Percentiles rank a stretch among this genome's conserved stretches.
Evolutionary conservation across 2,797 vertebrate genomes (phyloP).

Genomic region (Columba guinea): DNA sequence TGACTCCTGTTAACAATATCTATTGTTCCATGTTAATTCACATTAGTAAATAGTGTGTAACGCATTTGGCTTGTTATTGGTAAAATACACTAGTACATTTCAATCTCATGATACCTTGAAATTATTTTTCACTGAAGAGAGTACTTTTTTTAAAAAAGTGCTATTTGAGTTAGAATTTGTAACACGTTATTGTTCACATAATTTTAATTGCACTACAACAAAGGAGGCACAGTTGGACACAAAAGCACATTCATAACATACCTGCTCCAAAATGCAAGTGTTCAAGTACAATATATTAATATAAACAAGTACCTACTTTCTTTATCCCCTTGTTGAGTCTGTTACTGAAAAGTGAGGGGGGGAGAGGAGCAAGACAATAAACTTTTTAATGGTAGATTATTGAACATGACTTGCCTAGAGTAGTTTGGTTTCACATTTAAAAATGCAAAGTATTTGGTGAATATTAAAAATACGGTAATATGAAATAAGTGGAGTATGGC

Average conservation of each 20-base stretch:
- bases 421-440: slow-evolving; percentile 71
- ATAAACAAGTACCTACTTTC: slow-evolving; percentile 67
- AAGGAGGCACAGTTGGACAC: slow-evolving; percentile 61
- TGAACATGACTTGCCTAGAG: slow-evolving; percentile 48
- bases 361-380: slow-evolving; percentile 16
- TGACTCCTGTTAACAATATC: slow-evolving; percentile 32
- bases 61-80: slow-evolving; percentile 42
- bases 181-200: slow-evolving; percentile 46
- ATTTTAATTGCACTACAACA: slow-evolving; percentile 53
- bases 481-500: neutral
- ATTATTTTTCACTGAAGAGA: slow-evolving; percentile 35
- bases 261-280: slow-evolving; percentile 67
- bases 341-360: slow-evolving; percentile 31
- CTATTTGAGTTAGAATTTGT: slow-evolving; percentile 63
- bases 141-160: slow-evolving; percentile 46
- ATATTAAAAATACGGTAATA: slow-evolving; percentile 46
- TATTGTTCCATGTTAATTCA: slow-evolving; percentile 50
- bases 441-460: slow-evolving; percentile 48
- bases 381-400: slow-evolving; percentile 30
- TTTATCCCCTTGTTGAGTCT: slow-evolving; percentile 55
- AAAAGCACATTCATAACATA: slow-evolving; percentile 74
- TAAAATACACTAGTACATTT: slow-evolving; percentile 49
- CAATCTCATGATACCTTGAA: slow-evolving; percentile 36
- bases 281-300: slow-evolving; percentile 77
- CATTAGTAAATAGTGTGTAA: slow-evolving; percentile 59